These are phyloP conservation scores for Prinia subflava DNA, from an alignment of 2,113 vertebrate species.

Conservation along the genomic window DNA sequence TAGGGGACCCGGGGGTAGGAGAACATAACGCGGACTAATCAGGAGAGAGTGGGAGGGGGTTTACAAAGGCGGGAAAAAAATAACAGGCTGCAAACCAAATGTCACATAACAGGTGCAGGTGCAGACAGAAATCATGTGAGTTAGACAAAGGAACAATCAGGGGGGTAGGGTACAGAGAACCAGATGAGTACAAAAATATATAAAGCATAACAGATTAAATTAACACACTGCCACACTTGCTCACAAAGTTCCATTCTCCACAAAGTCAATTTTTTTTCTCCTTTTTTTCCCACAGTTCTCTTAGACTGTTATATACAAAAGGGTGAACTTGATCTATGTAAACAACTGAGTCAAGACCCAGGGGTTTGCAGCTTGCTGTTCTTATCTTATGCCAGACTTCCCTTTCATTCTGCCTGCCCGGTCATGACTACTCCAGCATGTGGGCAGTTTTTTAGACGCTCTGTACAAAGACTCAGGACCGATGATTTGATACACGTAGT, in stretches of 20 bases:
- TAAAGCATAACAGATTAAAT: no score
- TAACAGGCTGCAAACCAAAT: no score
- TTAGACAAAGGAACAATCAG: no score
- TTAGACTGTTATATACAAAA: neutral
- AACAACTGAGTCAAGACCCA: neutral
- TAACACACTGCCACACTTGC: no score
- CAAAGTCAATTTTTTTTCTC: neutral
- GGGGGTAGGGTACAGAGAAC: no score
- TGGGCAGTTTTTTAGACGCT: neutral
- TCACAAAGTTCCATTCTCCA: neutral
- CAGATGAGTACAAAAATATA: no score
- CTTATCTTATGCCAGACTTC: fast-evolving
- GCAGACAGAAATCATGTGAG: no score
- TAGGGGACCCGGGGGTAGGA: no score
- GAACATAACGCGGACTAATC: no score
- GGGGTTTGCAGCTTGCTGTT: fast-evolving
- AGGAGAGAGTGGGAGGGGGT: no score
- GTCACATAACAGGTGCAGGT: no score
- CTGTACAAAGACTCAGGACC: neutral
- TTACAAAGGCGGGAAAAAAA: no score
- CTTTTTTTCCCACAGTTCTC: neutral
- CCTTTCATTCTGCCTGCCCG: neutral
- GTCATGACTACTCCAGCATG: neutral
- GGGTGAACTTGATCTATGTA: neutral
- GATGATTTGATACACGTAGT: neutral